phyloP scores from a whole-genome alignment of 2,113 vertebrate genomes.

The Daboia siamensis region DNA sequence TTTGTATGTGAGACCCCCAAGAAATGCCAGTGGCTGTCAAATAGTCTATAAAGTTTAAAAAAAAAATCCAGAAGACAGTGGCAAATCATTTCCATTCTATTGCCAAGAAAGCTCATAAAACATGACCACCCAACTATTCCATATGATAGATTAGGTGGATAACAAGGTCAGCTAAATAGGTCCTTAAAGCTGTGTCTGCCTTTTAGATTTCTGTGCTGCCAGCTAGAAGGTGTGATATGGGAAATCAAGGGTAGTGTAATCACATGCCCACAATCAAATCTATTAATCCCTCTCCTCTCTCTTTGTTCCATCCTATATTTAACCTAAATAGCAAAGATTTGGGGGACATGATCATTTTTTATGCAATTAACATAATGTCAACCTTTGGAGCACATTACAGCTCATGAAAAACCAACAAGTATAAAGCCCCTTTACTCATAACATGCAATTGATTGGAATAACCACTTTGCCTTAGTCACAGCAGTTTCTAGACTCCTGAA shows the following conservation, averaged over 20 bases:
- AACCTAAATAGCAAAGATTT: not conserved
- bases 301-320: not conserved
- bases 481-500: not conserved
- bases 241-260: not conserved
- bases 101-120: not conserved
- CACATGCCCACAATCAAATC: not conserved
- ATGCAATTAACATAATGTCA: not conserved
- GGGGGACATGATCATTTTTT: not conserved
- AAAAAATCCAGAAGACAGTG: not conserved
- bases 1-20: not conserved
- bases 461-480: not conserved
- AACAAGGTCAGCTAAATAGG: not conserved
- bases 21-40: not conserved
- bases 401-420: not conserved
- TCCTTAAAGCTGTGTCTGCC: not conserved
- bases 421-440: not conserved
- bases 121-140: not conserved
- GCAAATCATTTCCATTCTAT: not conserved
- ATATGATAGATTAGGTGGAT: not conserved
- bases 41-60: not conserved
- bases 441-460: not conserved
- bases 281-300: not conserved
- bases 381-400: not conserved
- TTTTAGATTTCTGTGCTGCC: not conserved
- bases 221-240: not conserved